A percentile compares a stretch with the other conserved stretches of the same genome.
Conservation (phyloP, 1,140 invertebrate genomes). For the Aphaenogaster floridana region DNA sequence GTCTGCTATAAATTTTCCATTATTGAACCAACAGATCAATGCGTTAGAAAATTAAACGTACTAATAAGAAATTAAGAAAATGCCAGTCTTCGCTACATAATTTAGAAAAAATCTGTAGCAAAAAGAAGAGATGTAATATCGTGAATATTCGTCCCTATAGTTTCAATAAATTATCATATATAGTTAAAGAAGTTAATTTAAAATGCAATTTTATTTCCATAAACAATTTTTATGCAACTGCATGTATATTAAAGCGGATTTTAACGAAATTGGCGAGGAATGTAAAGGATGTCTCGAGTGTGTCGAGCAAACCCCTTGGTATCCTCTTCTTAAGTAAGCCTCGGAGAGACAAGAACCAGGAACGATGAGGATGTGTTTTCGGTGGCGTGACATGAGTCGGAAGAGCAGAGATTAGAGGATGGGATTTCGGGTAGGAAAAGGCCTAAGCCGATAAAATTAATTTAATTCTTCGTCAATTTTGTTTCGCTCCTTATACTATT, state of each 20-base stretch:
- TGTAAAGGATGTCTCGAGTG: background rate
- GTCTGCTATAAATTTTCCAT: background rate
- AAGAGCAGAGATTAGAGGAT: conserved; percentile 61
- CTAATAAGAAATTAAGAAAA: background rate
- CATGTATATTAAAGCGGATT: background rate
- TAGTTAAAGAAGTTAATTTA: background rate
- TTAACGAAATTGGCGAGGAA: background rate
- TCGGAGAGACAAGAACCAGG: conserved; percentile 27
- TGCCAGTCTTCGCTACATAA: background rate
- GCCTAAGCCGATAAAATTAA: conserved; percentile 78
- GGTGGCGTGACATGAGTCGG: conserved; percentile 57
- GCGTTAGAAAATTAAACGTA: background rate
- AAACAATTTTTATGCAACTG: background rate
- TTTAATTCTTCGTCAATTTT: conserved; percentile 76
- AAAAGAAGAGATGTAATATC: background rate
- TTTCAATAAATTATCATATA: background rate
- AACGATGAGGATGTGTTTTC: conserved; percentile 50
- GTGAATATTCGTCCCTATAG: background rate
- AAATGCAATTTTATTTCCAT: background rate
- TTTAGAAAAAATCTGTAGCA: background rate
- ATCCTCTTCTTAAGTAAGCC: background rate
- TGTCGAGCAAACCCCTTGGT: background rate
- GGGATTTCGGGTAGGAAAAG: conserved; percentile 50
- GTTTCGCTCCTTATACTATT: conserved; percentile 22
- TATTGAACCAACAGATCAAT: background rate